These are phyloP conservation scores for Drosophila birchii DNA, from an alignment of 2,888 invertebrate species.

Conservation along the genomic window DNA sequence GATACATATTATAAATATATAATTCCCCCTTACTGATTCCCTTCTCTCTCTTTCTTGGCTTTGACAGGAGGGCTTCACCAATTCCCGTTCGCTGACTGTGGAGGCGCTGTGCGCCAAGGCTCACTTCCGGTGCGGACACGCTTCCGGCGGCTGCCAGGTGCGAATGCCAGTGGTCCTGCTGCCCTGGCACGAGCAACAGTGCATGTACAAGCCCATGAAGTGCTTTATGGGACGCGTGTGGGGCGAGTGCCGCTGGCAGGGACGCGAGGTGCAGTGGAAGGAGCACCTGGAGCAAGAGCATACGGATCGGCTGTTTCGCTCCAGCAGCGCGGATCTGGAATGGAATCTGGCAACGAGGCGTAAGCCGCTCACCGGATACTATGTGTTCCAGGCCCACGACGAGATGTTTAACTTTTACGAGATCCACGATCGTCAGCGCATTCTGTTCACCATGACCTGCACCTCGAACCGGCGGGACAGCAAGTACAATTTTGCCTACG, in stretches of 20 bases:
- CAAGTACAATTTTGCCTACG: constrained; percentile 82
- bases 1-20: not conserved
- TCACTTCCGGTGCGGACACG: constrained; percentile 87
- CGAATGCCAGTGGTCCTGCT: constrained; percentile 86
- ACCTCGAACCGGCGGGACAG: constrained; percentile 81
- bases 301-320: constrained; percentile 85
- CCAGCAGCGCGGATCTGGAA: constrained; percentile 62
- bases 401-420: constrained; percentile 85
- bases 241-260: constrained; percentile 87
- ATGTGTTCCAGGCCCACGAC: constrained; percentile 81
- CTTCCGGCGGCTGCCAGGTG: constrained; percentile 86
- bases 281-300: constrained; percentile 87
- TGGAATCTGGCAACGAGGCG: constrained; percentile 81
- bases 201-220: constrained; percentile 83
- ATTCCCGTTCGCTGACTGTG: constrained; percentile 86
- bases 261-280: constrained; percentile 87
- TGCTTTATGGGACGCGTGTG: constrained; percentile 85
- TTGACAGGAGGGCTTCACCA: constrained; percentile 86
- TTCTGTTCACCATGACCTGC: constrained; percentile 84
- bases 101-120: constrained; percentile 87
- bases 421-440: constrained; percentile 81
- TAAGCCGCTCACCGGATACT: constrained; percentile 83
- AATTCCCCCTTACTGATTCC: not conserved
- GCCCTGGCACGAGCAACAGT: constrained; percentile 86
- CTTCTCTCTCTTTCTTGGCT: not conserved